phyloP scores from a whole-genome alignment of 2,113 vertebrate genomes.

The Deroptyus accipitrinus region DNA sequence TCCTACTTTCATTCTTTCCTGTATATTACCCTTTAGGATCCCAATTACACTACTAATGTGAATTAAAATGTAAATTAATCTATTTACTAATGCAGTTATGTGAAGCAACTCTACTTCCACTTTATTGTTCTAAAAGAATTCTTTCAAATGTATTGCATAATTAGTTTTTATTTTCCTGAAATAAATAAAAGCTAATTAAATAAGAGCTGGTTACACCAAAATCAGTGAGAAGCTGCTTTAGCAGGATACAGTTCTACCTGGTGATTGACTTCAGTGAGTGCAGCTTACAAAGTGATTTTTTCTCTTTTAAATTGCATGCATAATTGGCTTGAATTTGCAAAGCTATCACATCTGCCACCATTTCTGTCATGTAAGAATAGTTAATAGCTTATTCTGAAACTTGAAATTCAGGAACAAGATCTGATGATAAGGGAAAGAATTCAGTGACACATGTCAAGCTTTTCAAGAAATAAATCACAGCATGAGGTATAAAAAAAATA shows the following conservation, averaged over 20 bases:
- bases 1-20: slow-evolving; percentile 4
- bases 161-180: background rate
- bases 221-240: background rate
- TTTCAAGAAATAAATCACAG: background rate
- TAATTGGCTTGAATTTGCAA: background rate
- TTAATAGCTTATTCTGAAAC: background rate
- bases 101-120: background rate
- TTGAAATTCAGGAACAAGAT: background rate
- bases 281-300: background rate
- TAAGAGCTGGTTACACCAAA: background rate
- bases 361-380: background rate
- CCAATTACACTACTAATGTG: slow-evolving; percentile 28
- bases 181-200: slow-evolving; percentile 3
- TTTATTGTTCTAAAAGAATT: background rate
- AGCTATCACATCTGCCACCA: background rate
- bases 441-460: background rate
- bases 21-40: background rate
- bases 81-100: slow-evolving; percentile 30
- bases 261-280: background rate
- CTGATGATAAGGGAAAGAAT: background rate
- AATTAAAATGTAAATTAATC: slow-evolving; percentile 57
- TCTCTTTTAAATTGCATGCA: background rate
- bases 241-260: background rate
- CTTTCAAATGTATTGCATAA: background rate
- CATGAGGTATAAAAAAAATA: background rate